phyloP scores from a whole-genome alignment of 1,140 invertebrate species.

The Parasteatoda tepidariorum region DNA sequence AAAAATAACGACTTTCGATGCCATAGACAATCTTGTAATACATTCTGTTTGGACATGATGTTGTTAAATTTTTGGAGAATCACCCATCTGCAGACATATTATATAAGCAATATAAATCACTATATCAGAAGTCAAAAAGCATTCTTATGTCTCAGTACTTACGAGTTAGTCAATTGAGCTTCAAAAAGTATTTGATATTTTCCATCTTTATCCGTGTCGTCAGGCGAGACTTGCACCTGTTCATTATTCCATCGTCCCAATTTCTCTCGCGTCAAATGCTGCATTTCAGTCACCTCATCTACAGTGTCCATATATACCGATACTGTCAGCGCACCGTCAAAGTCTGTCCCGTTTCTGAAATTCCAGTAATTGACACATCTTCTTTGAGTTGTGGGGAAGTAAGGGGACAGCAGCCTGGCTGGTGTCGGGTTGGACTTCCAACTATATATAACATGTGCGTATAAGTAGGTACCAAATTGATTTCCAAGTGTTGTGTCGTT shows the following conservation, averaged over 20 bases:
- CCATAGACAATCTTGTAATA: too few relatives aligned
- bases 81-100: too few relatives aligned
- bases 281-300: constrained; percentile 8
- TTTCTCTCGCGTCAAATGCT: constrained; percentile 6
- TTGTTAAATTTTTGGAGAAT: too few relatives aligned
- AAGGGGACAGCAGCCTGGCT: constrained; percentile 56
- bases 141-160: too few relatives aligned
- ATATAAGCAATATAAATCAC: too few relatives aligned
- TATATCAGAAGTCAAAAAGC: too few relatives aligned
- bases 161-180: constrained; percentile 20
- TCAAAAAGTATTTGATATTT: constrained; percentile 46
- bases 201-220: not conserved
- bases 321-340: constrained; percentile 4
- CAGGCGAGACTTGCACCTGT: constrained; percentile 4
- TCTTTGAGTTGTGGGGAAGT: not conserved
- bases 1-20: too few relatives aligned
- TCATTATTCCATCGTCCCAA: constrained; percentile 33
- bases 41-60: too few relatives aligned
- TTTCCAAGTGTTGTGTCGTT: constrained; percentile 51
- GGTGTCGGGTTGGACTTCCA: not conserved
- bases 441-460: constrained; percentile 7
- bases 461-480: constrained; percentile 58
- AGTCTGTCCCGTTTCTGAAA: constrained; percentile 48
- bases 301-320: not conserved
- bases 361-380: constrained; percentile 58